Base-by-base conservation (phyloP, 2,888 invertebrate species). In the Heliconius aoede region DNA sequence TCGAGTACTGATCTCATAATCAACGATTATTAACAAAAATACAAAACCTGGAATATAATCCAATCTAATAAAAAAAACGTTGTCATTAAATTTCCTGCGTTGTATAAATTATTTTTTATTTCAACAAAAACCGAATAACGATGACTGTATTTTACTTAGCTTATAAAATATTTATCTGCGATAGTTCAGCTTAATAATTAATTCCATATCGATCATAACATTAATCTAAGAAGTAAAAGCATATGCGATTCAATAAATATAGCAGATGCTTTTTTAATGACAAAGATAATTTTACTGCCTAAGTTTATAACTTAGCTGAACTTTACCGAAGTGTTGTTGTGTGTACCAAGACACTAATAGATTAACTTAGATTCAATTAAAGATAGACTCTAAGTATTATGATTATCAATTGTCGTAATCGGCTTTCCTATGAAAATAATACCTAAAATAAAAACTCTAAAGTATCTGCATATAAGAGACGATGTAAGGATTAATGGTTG, bases 401-500 rank as follows among this genome's bases (percentile, higher is more conserved):
- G 77, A 75, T 75, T 79, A 75, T 79, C 79, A 77, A 76, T 77
- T 72, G 73, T 55, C 71, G 68, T 79, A 79, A 79, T 77, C 79
- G 73, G 75, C 79, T 79, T 79, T 77, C 79, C 67, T 73, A 79
- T 77, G 75, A 73, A 77, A 79, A 75, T 77, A 79, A 79, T 73
- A 60, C 77, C 76, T 64, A 64, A 77, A 78, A 78, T 78, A 78
- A 78, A 78, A 78, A 76, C 75, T 76, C 75, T 69, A 78, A 75
- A 75, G 73, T 74, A 75, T 61, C 76, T 68, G 77, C 75, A 73
- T 77, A 75, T 73, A 77, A 60, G 77, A 79, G 79, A 76, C 74
- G 76, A 79, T 74, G 74, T 69, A 72, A 73, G 79, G 77, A 91
- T 91, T 90, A 91, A 91, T 90, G 87, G 84, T 83, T 80, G 87